Evolutionary conservation across 2,113 vertebrate genomes (phyloP), one percentile per base, ranked within the genome.

Genomic region (Myxocyprinus asiaticus): DNA sequence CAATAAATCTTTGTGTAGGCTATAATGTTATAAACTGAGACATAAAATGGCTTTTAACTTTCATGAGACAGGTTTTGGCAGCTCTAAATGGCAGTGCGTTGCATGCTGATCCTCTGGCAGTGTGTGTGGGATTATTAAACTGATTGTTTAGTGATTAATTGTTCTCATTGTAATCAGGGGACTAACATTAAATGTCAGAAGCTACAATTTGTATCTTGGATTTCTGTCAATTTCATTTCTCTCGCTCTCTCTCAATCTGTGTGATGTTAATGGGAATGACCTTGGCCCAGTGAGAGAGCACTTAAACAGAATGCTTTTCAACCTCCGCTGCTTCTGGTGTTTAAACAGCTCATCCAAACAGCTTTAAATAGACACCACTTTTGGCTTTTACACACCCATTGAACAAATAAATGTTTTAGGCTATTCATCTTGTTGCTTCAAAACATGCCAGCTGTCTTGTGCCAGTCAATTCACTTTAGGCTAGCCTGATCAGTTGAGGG

Each of bases 321-420:
- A 33, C 22, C 22, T 33, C 22, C 22, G 3, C 14, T 59, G 43
- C 43, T n/a, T 44, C 43, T 53, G 50, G 81, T 87, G 88, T 89
- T 90, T 86, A 88, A 90, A 88, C 87, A 75, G 22, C 22, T 33
- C 22, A 33, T 33, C 22, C 22, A 80, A 84, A 88, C 90, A 42
- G 67, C 87, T 89, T 89, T 90, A 92, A 90, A 92, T 92, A 90
- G 88, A 87, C n/a, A 9, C 69, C 87, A 88, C 87, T 87, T 91
- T 90, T 89, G 87, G 84, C 83, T 81, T 79, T n/a, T 33, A 33
- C 70, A 76, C 84, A 7, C 83, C 80, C 79, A 75, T 85, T 80
- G 75, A 44, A 67, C 80, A 68, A 81, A 85, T 81, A 64, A 47
- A 77, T 59, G 47, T 78, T 33, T 75, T 61, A 82, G 75, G 56